These are phyloP conservation scores for Pangasius krempfi DNA, from an alignment of 2,797 vertebrate species.

Conservation along the genomic window DNA sequence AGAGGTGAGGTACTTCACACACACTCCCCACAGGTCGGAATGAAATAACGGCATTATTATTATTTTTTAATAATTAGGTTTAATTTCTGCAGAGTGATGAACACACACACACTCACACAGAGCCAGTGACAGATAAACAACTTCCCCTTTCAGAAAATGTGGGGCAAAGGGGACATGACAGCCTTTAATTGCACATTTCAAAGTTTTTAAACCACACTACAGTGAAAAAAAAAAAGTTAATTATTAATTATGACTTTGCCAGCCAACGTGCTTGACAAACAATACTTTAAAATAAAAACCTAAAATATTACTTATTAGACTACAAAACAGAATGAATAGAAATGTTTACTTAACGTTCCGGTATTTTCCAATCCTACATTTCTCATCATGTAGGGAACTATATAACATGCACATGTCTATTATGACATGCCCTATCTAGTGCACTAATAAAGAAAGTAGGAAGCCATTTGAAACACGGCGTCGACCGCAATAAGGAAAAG, in stretches of 20 bases:
- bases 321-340: neutral
- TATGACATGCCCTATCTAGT: neutral
- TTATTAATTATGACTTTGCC: neutral
- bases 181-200: neutral
- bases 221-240: no score
- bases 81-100: slow-evolving; percentile 43
- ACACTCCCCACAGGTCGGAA: slow-evolving; percentile 65
- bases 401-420: neutral
- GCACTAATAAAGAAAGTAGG: neutral
- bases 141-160: slow-evolving; percentile 3
- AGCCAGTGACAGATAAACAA: neutral
- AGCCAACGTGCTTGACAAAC: neutral
- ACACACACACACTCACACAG: slow-evolving; percentile 47
- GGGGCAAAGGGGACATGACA: slow-evolving; percentile 20
- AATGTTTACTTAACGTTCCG: neutral
- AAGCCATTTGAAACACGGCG: neutral
- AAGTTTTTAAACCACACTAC: neutral
- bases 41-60: slow-evolving; percentile 63
- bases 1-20: slow-evolving; percentile 66
- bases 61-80: neutral
- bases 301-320: neutral
- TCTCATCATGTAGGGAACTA: neutral
- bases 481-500: neutral
- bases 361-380: neutral
- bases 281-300: neutral